Percentiles rank a stretch among this genome's conserved stretches.
These are phyloP conservation scores for Drosophila histrio DNA, from an alignment of 2,888 invertebrate genomes.

Conservation along the genomic window DNA sequence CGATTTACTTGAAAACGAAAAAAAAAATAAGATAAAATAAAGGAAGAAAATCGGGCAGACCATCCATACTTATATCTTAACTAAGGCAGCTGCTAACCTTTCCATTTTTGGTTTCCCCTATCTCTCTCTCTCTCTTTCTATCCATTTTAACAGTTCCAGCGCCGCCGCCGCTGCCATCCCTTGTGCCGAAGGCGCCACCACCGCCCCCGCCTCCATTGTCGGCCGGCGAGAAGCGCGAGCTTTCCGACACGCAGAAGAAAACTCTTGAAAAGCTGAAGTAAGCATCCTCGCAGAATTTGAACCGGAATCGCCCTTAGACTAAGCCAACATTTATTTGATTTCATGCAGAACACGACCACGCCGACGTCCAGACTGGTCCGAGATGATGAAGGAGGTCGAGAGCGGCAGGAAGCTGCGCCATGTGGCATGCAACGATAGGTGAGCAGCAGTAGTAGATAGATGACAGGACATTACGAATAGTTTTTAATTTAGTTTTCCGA, in stretches of 20 bases:
- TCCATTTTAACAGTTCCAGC: constrained; percentile 80
- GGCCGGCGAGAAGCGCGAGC: constrained; percentile 86
- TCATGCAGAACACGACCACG: constrained; percentile 88
- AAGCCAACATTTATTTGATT: constrained; percentile 47
- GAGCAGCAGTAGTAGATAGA: constrained; percentile 26
- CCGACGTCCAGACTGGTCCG: constrained; percentile 93
- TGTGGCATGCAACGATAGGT: constrained; percentile 94
- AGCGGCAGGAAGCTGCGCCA: constrained; percentile 91
- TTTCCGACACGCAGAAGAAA: constrained; percentile 87
- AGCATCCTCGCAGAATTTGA: constrained; percentile 34
- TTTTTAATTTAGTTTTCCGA: not conserved
- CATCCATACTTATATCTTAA: constrained; percentile 24
- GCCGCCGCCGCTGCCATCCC: constrained; percentile 83
- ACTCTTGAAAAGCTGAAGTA: constrained; percentile 89
- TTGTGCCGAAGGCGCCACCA: constrained; percentile 87
- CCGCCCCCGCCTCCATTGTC: constrained; percentile 88
- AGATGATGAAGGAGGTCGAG: constrained; percentile 96
- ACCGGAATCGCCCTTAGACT: constrained; percentile 7
- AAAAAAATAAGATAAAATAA: constrained; percentile 6
- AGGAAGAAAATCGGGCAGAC: constrained; percentile 12
- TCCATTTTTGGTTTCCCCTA: not conserved
- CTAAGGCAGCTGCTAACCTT: constrained; percentile 31
- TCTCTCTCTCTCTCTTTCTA: not conserved
- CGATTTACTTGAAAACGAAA: constrained; percentile 60
- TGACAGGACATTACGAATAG: not conserved